Base-by-base conservation (phyloP, 2,113 vertebrate species). In the Notothenia coriiceps region DNA sequence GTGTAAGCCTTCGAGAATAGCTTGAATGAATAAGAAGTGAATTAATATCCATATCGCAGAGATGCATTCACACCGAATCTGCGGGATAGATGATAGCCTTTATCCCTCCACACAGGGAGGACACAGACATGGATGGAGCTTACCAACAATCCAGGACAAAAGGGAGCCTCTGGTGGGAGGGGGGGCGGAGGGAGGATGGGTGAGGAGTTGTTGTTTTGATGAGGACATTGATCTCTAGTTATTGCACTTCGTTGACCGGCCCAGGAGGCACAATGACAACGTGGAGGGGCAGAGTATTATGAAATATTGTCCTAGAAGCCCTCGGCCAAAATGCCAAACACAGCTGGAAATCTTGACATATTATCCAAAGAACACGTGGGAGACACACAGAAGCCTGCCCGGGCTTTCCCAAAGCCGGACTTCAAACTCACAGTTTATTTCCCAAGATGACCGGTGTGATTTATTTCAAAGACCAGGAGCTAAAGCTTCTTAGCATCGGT, bases 101-200 rank as follows among this genome's bases (percentile, higher is more conserved):
- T 83, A 88, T 89, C 84, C 88, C 49, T 61, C 14, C 52, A 25
- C 25, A 79, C 60, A 71, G 3, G 63, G 82, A 76, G 67, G 72
- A 76, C 46, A 78, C 46, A 80, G 61, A 86, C 74, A 85, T 73
- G 64, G 79, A 84, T 88, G 74, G 75, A 89, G 93, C 88, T 91
- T 87, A 92, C 78, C 61, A 57, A 73, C 74, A 79, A 90, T 85
- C 83, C 80, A 70, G 86, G 91, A 92, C 88, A 91, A 93, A 91
- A 67, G 85, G 55, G 77, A 56, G 80, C 60, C 17, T 52, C 59
- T 70, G 74, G 55, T 33, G 51, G 70, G 77, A 70, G 68, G 85
- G 14, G 51, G 25, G 71, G 5, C 25, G 20, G 47, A 1, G 22
- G 50, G 29, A 29, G 18, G 50, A 25, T 52, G 33, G 44, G 35